phyloP scores from a whole-genome alignment of 2,113 vertebrate species.

The Halcyon malimbica region DNA sequence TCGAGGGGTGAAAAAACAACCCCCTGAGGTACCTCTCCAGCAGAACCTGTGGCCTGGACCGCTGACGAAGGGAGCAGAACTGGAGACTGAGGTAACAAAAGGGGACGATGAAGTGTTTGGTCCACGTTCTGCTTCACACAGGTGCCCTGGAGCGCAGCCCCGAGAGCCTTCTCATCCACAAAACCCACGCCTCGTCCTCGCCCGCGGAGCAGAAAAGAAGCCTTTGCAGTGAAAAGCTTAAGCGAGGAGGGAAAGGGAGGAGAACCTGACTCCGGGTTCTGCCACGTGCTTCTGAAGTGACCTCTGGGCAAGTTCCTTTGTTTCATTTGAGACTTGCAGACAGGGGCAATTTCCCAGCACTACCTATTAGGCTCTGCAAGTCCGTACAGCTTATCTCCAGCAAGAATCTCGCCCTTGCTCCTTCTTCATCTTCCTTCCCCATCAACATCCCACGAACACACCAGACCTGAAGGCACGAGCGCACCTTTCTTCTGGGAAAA shows the following conservation, averaged over 20 bases:
- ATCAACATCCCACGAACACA: neutral
- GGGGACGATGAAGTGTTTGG: neutral
- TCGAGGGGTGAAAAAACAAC: neutral
- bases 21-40: neutral
- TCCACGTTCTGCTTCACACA: neutral
- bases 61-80: too few species aligned
- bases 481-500: neutral
- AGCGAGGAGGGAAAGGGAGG: neutral
- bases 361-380: neutral
- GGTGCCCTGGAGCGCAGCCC: neutral
- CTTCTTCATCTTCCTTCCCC: neutral
- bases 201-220: neutral
- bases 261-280: neutral
- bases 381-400: neutral
- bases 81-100: neutral
- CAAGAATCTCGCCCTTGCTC: neutral
- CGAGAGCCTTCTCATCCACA: neutral
- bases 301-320: constrained; percentile 1
- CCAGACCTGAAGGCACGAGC: neutral
- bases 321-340: neutral
- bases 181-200: neutral
- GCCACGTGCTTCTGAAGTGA: neutral
- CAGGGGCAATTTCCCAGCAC: neutral
- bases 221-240: neutral
- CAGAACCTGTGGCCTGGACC: neutral